A percentile compares a stretch with the other conserved stretches of the same genome.
These are phyloP conservation scores for Branchellion lobata DNA, from an alignment of 2,888 invertebrate species.

Conservation along the genomic window DNA sequence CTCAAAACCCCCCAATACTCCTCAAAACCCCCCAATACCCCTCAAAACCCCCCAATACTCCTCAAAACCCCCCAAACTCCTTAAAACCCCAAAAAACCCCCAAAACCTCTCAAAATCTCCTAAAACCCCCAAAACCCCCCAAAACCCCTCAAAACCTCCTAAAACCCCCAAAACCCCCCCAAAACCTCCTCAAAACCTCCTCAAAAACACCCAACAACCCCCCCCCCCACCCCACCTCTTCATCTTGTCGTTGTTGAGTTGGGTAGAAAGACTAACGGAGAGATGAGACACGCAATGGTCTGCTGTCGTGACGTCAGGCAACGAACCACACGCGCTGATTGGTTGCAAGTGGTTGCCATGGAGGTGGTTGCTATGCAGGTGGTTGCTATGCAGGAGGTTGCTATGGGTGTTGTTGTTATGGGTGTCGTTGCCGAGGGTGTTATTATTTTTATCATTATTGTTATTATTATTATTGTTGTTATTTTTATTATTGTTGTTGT, in stretches of 20 bases:
- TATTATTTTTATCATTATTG: neutral
- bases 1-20: no score
- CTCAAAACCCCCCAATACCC: no score
- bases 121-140: no score
- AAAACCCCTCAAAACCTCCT: no score
- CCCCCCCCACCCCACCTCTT: no score
- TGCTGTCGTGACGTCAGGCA: conserved; percentile 20
- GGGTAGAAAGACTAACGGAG: conserved; percentile 29
- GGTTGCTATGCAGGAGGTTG: neutral
- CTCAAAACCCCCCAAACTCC: no score
- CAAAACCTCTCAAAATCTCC: no score
- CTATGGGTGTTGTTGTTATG: neutral
- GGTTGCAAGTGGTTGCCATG: neutral
- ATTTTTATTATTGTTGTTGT: neutral
- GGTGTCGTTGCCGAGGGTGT: neutral
- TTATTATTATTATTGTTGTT: neutral
- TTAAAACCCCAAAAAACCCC: no score
- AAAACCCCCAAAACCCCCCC: no score
- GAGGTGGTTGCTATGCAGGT: neutral
- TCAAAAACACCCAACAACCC: no score
- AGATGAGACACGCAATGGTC: conserved; percentile 24
- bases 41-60: no score
- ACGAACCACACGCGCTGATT: conserved; percentile 12
- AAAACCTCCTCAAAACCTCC: no score
- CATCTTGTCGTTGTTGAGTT: neutral